Conservation (phyloP, 2,888 invertebrate genomes). For the Bellardia pandia region DNA sequence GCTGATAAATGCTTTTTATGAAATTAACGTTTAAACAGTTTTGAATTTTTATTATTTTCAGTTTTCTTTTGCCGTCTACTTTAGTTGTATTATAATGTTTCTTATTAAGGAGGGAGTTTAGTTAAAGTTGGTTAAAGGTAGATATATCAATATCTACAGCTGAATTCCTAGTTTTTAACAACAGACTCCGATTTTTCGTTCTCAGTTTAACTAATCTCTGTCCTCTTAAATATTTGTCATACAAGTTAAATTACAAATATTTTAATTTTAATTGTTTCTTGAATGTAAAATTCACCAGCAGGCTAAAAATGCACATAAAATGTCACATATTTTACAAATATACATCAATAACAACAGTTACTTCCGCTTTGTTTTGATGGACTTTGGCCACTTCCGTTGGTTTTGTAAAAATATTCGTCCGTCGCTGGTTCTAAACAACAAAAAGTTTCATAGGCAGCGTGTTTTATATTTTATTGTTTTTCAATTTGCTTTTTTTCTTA, state of each 20-base stretch:
- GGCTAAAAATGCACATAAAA: conserved; percentile 15
- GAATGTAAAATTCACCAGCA: not conserved
- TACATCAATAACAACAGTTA: conserved; percentile 38
- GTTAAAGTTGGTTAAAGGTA: too few species aligned
- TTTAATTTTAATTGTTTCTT: conserved; percentile 43
- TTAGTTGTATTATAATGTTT: too few species aligned
- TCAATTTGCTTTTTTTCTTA: conserved; percentile 35
- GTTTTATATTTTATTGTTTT: conserved; percentile 8
- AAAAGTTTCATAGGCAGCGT: not conserved
- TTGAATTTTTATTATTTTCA: conserved; percentile 37
- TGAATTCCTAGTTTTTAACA: too few species aligned
- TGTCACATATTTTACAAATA: conserved; percentile 56
- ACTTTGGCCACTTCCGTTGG: conserved; percentile 53
- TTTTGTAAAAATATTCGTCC: not conserved
- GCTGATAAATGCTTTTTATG: conserved; percentile 53
- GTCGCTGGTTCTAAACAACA: conserved; percentile 3
- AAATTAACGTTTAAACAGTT: conserved; percentile 40
- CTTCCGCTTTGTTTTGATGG: conserved; percentile 46
- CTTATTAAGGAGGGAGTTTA: too few species aligned
- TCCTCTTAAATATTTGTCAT: not conserved
- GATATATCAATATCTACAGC: too few species aligned
- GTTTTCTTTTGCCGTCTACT: too few species aligned
- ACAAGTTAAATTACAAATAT: not conserved
- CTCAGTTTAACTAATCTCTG: not conserved
- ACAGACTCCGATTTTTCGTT: too few species aligned